phyloP scores from a whole-genome alignment of 2,888 invertebrate species.

The Hetaerina titia region DNA sequence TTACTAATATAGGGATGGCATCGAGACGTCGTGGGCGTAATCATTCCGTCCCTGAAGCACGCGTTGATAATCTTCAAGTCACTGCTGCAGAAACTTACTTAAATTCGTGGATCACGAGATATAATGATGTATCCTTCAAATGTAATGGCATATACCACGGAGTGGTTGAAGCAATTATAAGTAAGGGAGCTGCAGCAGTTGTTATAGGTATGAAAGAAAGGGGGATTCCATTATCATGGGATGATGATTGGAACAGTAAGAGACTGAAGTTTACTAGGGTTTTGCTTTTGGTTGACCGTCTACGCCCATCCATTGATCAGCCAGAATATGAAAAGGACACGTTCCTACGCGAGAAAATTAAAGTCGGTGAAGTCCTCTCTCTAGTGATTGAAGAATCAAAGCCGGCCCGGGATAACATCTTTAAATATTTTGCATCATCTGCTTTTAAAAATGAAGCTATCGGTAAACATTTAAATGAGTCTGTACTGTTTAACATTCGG shows the following conservation, averaged over 20 bases:
- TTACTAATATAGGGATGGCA: not conserved
- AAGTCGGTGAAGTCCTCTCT: not conserved
- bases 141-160: not conserved
- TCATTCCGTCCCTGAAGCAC: not conserved
- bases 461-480: not conserved
- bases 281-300: not conserved
- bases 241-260: not conserved
- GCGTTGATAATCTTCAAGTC: not conserved
- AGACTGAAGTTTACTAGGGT: not conserved
- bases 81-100: not conserved
- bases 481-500: not conserved
- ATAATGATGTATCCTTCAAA: not conserved
- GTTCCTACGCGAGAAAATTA: not conserved
- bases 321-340: not conserved
- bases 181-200: not conserved
- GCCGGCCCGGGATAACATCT: not conserved
- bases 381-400: not conserved
- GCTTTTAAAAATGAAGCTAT: not conserved
- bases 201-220: conserved; percentile 21
- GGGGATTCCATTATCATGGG: not conserved
- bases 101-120: conserved; percentile 28
- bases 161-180: not conserved
- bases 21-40: not conserved
- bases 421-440: conserved; percentile 23
- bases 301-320: not conserved